Percentiles rank a stretch among this genome's conserved stretches.
Conservation (phyloP, 2,113 vertebrate genomes). For the Rattus rattus region DNA sequence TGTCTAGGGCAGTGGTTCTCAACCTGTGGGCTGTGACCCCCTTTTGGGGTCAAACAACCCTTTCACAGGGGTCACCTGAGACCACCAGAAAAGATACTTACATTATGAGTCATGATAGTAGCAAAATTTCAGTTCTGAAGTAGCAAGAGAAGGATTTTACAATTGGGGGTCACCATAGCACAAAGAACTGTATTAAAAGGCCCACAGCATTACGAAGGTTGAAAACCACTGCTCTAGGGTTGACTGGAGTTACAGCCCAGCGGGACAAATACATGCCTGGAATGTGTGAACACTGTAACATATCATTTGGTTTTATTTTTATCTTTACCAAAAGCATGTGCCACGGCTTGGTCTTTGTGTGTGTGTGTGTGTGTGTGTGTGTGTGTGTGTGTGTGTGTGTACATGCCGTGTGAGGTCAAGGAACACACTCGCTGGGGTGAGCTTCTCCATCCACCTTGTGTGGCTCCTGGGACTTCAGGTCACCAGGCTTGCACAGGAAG, state of each 20-base stretch:
- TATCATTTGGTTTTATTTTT: background rate
- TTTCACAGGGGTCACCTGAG: background rate
- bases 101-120: background rate
- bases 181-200: background rate
- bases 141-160: background rate
- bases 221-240: background rate
- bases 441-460: background rate
- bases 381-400: background rate
- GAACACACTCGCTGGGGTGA: too few relatives aligned
- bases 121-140: background rate
- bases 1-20: background rate
- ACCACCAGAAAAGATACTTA: background rate
- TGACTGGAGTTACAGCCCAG: background rate
- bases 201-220: background rate
- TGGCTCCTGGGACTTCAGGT: background rate
- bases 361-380: background rate
- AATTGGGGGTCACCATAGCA: background rate
- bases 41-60: background rate
- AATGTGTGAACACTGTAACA: background rate
- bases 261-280: background rate
- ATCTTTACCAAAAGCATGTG: conserved; percentile 42
- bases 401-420: too few relatives aligned
- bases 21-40: background rate
- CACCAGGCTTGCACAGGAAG: background rate
- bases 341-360: background rate